Base-by-base conservation (phyloP, 2,888 invertebrate species). In the Xanthia icteritia region DNA sequence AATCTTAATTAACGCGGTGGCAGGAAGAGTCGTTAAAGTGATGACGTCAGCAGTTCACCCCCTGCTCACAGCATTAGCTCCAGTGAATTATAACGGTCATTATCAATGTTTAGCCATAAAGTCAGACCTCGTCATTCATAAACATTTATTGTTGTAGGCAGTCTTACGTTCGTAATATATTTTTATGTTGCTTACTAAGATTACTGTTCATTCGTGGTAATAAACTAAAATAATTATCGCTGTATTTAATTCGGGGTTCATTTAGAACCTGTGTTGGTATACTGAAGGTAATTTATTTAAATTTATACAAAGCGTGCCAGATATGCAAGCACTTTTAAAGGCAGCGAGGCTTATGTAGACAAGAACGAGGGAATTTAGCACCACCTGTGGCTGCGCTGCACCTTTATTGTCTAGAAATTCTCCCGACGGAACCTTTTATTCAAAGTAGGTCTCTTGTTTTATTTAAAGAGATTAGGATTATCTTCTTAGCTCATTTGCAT, bases 1-100 rank as follows among this genome's bases (percentile, higher is more conserved):
- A 94, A 94, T 94, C 92, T 91, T 94, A 93, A 95, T 95, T 93
- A 93, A 92, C 89, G 88, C 86, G 80, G 88, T 91, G 89, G 90
- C 89, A 88, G 90, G 89, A 85, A 87, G 81, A 87, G 89, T 91
- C 92, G 90, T 93, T 92, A 92, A 89, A 89, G 79, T 84, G 72
- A 83, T 94, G 92, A 93, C 93, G 92, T 93, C 87, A 92, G 89
- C 90, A 79, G 83, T 83, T 89, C 79, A 82, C 88, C 85, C 86
- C 79, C 79, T 66, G 75, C 75, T 70, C 54, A 56, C 75, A 84
- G 81, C 81, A 85, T 88, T 85, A 83, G 75, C 85, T 88, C 76
- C 82, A 78, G 90, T 90, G 91, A 89, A 92, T 91, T 91, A 87
- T 83, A 85, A 88, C 84, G 79, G 84, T 88, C 83, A 91, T 89